Base-by-base conservation (phyloP, 37 sponge, comb jelly and placozoan genomes). In the Agelas oroides region DNA sequence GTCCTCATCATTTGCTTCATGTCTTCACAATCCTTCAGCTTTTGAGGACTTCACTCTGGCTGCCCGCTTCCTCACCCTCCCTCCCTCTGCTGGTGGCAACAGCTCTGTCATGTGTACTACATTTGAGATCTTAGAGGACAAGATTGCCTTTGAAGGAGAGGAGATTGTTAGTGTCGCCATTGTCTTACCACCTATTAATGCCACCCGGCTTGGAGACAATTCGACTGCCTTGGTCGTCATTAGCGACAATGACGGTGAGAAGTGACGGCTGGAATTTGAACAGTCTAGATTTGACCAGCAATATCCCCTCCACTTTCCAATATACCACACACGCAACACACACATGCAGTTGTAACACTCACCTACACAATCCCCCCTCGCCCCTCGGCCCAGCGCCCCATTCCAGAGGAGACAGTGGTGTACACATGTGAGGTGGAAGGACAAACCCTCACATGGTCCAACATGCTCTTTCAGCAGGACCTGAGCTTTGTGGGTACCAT, bases 381-480 rank as follows among this genome's bases (percentile, higher is more conserved):
- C 23, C 74, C 83, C 38, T 34, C 16, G 24, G 83, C 73, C 27
- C 60, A 64, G 18, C 71, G 83, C 57, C 83, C 83, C 39, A 72
- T 83, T 14, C 73, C 83, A 30, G 83, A 73, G 25, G 83, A 83
- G 73, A 83, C 73, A 5, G 83, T 83, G 20, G 55, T 28, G 39
- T 83, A 73, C 83, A 64, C 74, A 17, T 83, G 83, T 59, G 65
- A 71, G 20, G 74, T 56, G 37, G 59, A 57, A 20, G 77, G 64
- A 34, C 5, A 0, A 16, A 24, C 34, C 0, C 38, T 81, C 39
- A 70, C 71, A 1, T 81, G 81, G 81, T 33, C 37, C 35, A 70
- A 31, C 58, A 37, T 2, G 15, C 21, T 23, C 53, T 71, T 71
- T 53, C n/a, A 19, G 17, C 17, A 61, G 62, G 62, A 61, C 27